These are phyloP conservation scores for Cheilosia vulpina DNA, from an alignment of 2,888 invertebrate species.

Conservation along the genomic window DNA sequence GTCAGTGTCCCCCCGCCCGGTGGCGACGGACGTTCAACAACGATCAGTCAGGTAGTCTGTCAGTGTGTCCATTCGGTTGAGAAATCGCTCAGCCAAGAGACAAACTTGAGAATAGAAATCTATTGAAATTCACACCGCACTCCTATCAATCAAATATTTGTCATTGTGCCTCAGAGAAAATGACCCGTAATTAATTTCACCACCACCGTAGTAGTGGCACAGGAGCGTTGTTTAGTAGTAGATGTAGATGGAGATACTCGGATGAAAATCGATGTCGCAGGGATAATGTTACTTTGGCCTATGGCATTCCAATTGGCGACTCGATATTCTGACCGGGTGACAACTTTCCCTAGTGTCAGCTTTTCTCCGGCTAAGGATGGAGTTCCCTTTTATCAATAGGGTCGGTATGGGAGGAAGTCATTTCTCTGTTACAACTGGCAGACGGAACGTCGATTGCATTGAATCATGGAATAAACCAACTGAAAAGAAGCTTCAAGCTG, in stretches of 20 bases:
- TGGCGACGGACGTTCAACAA: conserved; percentile 26
- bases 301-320: conserved; percentile 38
- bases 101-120: conserved; percentile 18
- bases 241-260: conserved; percentile 17
- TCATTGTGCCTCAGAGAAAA: conserved; percentile 69
- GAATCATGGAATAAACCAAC: too few relatives aligned
- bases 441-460: too few relatives aligned
- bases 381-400: too few relatives aligned
- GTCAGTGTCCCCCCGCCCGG: neutral
- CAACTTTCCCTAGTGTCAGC: neutral
- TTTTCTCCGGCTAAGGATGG: neutral
- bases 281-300: conserved; percentile 45
- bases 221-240: neutral
- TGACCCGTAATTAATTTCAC: conserved; percentile 63
- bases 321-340: neutral
- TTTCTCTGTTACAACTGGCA: too few relatives aligned
- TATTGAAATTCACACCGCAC: conserved; percentile 69
- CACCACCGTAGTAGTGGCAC: neutral
- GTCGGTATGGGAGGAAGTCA: too few relatives aligned
- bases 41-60: conserved; percentile 28
- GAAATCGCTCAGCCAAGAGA: conserved; percentile 30
- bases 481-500: too few relatives aligned
- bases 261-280: conserved; percentile 16
- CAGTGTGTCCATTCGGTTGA: conserved; percentile 30
- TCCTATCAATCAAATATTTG: conserved; percentile 73